Conservation (phyloP, 1,140 invertebrate species). For the Drosophila novamexicana region DNA sequence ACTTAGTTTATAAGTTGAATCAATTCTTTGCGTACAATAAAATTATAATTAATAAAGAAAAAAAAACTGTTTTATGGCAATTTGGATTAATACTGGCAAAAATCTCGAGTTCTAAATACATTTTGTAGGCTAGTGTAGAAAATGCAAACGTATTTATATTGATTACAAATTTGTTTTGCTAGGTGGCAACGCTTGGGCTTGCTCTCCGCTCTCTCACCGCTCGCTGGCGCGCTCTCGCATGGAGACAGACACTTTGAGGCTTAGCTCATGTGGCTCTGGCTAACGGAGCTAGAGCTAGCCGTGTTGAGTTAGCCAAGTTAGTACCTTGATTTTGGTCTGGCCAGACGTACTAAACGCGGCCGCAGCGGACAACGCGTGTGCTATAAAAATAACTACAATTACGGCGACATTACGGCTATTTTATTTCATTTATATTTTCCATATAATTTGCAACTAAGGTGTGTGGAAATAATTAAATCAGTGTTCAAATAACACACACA, state of each 20-base stretch:
- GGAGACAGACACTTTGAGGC: slow-evolving; percentile 43
- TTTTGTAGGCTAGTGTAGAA: neutral
- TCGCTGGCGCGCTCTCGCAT: slow-evolving; percentile 13
- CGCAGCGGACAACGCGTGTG: slow-evolving; percentile 70
- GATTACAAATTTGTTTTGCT: neutral
- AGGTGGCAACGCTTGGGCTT: slow-evolving; percentile 34
- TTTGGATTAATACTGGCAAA: too few relatives aligned
- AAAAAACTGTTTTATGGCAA: too few relatives aligned
- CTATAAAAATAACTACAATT: slow-evolving; percentile 33
- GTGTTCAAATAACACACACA: neutral
- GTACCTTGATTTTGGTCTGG: slow-evolving; percentile 65
- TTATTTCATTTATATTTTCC: slow-evolving; percentile 54
- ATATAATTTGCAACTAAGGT: slow-evolving; percentile 32
- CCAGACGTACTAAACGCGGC: slow-evolving; percentile 58
- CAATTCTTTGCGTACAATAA: slow-evolving; percentile 25
- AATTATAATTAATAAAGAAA: neutral
- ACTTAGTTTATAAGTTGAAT: slow-evolving; percentile 34
- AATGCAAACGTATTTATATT: slow-evolving; percentile 1
- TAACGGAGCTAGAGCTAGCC: slow-evolving; percentile 60
- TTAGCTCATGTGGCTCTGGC: slow-evolving; percentile 57
- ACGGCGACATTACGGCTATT: slow-evolving; percentile 52
- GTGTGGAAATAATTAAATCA: slow-evolving; percentile 31
- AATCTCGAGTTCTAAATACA: too few relatives aligned
- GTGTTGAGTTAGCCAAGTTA: slow-evolving; percentile 63
- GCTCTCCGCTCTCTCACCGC: slow-evolving; percentile 4